Base-by-base conservation (phyloP, 2,113 vertebrate genomes). In the Apodemus sylvaticus region DNA sequence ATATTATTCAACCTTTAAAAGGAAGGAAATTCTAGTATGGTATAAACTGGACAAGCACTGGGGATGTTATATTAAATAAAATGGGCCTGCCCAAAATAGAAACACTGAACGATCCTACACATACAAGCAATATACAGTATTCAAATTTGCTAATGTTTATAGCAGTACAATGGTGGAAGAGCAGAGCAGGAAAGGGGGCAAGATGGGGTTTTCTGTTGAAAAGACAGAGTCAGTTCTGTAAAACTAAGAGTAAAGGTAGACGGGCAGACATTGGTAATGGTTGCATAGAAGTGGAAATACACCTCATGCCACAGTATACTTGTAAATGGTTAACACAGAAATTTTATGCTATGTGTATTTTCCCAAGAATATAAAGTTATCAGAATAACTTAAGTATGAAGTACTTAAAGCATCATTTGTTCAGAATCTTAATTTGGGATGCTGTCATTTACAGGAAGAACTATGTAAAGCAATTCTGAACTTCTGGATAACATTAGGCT, bases 1-100 rank as follows among this genome's bases (percentile, higher is more conserved):
- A 48, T 45, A 95, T 64, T 86, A 92, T 39, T 87, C 64, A 89
- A 14, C 3, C 5, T 91, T 95, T 58, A 85, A 86, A 91, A 90
- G 45, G 51, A 90, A 70, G 24, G 24, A 60, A 89, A 74, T 89
- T 88, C 6, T 91, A 14, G 26, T 17, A 89, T 36, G 48, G 2
- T 39, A 70, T 53, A 71, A 71, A 39, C 74, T 70, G 68, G 36
- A 73, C 71, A 53, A 74, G 55, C 4, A 39, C n/a, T 66, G 31
- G 39, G 2, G 58, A 78, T 78, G 79, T 34, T 83, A 53, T 19
- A 11, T 22, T 93, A 81, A 81, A 76, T 66, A 10, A 94, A 95
- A 90, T 20, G 77, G 77, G 11, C 11, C 58, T 85, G 55, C 45
- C 76, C 16, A 29, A 95, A 48, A 94, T 20, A 26, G 17, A 92